phyloP scores from a whole-genome alignment of 2,888 invertebrate species.

The Tenthredo livida region DNA sequence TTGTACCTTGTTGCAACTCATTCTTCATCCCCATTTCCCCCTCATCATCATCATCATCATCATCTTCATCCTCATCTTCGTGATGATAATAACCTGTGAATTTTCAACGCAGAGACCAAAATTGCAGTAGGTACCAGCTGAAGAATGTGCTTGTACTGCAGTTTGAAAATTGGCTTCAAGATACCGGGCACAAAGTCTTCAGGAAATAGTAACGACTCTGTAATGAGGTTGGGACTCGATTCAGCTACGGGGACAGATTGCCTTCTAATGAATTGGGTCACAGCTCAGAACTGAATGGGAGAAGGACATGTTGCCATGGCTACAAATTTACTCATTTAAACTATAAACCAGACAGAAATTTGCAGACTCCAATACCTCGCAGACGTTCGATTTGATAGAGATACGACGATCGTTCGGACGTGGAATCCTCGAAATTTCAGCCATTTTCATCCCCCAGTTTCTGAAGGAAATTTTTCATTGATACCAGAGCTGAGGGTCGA shows the following conservation, averaged over 20 bases:
- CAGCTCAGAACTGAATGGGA: neutral
- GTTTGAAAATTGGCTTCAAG: slow-evolving; percentile 12
- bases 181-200: neutral
- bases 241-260: slow-evolving; percentile 29
- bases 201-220: slow-evolving; percentile 42
- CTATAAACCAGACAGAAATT: neutral
- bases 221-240: slow-evolving; percentile 49
- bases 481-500: neutral
- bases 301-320: neutral
- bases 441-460: no score
- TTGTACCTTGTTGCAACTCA: neutral
- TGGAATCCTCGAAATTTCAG: neutral
- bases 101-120: neutral
- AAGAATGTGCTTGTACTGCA: neutral
- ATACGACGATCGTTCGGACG: neutral
- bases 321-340: neutral
- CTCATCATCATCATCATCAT: neutral
- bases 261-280: slow-evolving; percentile 52
- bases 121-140: no score
- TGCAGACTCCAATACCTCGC: neutral
- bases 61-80: neutral
- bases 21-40: neutral
- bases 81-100: neutral
- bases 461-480: no score
- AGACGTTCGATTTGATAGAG: neutral